Percentiles rank a stretch among this genome's conserved stretches.
phyloP scores from a whole-genome alignment of 2,888 invertebrate species.

The Ommatoiulus sabulosus region DNA sequence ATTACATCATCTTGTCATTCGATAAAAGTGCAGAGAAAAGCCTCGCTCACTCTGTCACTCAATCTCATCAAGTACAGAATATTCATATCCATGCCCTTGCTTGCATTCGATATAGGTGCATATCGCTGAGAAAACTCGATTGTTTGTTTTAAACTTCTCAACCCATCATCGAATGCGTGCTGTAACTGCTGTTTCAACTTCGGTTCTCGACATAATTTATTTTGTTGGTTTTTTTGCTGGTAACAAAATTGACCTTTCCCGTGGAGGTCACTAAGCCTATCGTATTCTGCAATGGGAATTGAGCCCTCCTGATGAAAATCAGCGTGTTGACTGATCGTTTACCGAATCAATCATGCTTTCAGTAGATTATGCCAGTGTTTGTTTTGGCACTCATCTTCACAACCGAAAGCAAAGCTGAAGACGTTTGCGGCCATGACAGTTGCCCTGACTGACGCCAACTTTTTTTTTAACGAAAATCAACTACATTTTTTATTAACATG shows the following conservation, averaged over 20 bases:
- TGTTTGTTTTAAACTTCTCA: too few relatives aligned
- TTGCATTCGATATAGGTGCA: too few relatives aligned
- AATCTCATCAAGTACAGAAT: too few relatives aligned
- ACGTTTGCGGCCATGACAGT: not conserved
- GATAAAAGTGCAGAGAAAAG: too few relatives aligned
- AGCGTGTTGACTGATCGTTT: slow-evolving; percentile 23
- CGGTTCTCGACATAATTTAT: not conserved
- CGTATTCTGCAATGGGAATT: not conserved
- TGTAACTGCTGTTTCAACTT: not conserved
- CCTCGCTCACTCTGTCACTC: too few relatives aligned
- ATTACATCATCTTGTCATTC: too few relatives aligned
- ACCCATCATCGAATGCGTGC: too few relatives aligned
- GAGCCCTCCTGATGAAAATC: not conserved
- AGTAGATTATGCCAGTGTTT: slow-evolving; percentile 23
- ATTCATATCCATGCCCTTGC: too few relatives aligned
- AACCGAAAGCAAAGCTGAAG: not conserved
- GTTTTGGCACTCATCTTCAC: slow-evolving; percentile 22
- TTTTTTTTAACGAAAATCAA: not conserved
- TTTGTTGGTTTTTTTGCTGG: not conserved
- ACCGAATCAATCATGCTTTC: not conserved
- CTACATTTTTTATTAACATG: not conserved
- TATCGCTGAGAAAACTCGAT: too few relatives aligned
- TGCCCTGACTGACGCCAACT: not conserved
- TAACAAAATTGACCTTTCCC: not conserved
- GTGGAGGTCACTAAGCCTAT: not conserved